Evolutionary conservation across 2,888 invertebrate genomes (phyloP), one percentile per base, ranked within the genome.

Genomic region (Tillus elongatus): DNA sequence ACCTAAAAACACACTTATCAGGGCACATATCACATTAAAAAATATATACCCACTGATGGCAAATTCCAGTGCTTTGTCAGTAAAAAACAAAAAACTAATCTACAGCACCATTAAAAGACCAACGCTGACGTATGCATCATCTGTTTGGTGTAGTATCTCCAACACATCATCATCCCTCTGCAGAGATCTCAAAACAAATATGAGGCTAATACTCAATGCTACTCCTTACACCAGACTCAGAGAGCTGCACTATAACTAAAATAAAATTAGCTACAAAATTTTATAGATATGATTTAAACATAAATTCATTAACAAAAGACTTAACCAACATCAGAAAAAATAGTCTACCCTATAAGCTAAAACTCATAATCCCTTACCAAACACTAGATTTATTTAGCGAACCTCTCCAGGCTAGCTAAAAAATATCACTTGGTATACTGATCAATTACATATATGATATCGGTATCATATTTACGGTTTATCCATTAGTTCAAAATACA

Each of bases 31-130:
- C 4, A 10, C 11, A 6, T 9, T 10, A 10, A 10, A 9, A 8
- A 10, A 6, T 29, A 6, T 29, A 6, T 29, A 29, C 26, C 44
- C 51, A 9, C 30, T 53, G 14, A 28, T 55, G 36, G 36, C 33
- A 0, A 37, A 39, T 11, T 39, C 41, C 4, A 49, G 46, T 14
- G 16, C 19, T 4, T 8, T 49, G 2, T 39, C 34, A 10, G 31
- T 4, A 13, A 16, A 19, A 2, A 54, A 54, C 12, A 53, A 54
- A 42, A 43, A 37, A 40, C n/a, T 52, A 11, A 45, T 55, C 9
- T 54, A 55, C 11, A 50, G 40, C 36, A 41, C 42, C 32, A 37
- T 51, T 4, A 30, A 51, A 2, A 39, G 48, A 36, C 49, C 50
- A 0, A 49, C 47, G 4, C 29, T 50, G 4, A 30, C 35, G 4